These are phyloP conservation scores for Pocillopora meandrina DNA, from an alignment of 92 coral and sea anemone species.

Conservation along the genomic window DNA sequence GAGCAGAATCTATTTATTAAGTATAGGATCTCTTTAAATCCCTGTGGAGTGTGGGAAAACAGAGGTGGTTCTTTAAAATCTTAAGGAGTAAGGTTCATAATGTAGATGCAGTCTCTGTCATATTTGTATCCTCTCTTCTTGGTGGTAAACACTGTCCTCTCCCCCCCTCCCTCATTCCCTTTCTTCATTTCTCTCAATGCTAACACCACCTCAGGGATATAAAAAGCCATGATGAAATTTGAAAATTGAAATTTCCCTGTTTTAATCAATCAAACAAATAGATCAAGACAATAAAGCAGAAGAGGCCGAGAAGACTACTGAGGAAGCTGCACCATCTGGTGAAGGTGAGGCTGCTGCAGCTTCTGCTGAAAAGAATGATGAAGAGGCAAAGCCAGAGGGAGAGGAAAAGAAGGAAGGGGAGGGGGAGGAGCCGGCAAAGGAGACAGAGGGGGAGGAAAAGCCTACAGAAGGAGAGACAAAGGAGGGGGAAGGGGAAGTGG, in stretches of 20 bases:
- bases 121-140: not conserved
- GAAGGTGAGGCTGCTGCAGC: constrained; percentile 19
- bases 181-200: not conserved
- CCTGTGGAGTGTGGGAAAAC: no score
- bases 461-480: constrained; percentile 10
- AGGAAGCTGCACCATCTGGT: constrained; percentile 38
- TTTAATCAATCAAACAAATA: not conserved
- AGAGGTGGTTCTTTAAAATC: no score
- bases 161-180: not conserved
- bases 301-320: constrained; percentile 16
- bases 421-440: constrained; percentile 39
- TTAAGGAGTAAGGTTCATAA: no score
- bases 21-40: no score
- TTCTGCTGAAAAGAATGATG: not conserved
- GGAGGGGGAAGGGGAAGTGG: constrained; percentile 3
- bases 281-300: constrained; percentile 51
- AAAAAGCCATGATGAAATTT: not conserved
- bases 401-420: constrained; percentile 24
- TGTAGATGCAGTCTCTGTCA: no score
- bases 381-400: constrained; percentile 3
- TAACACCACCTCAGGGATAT: not conserved
- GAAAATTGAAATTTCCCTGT: not conserved
- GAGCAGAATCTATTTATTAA: no score
- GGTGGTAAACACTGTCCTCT: not conserved
- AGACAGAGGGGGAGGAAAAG: constrained; percentile 19